phyloP scores from a whole-genome alignment of 2,113 vertebrate species.

The Centropus unirufus region DNA sequence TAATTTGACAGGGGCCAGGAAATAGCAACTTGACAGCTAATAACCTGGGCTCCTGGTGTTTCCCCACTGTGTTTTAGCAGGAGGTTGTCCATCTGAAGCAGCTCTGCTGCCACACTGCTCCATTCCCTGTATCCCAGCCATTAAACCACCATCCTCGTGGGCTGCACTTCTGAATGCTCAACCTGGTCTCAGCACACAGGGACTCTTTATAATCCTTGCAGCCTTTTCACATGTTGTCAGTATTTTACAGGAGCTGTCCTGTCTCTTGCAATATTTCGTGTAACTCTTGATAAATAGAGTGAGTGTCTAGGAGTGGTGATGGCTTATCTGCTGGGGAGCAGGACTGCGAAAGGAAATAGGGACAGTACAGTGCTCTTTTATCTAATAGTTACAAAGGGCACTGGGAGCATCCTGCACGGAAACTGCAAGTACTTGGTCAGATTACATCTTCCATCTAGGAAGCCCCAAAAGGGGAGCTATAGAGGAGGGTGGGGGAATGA shows the following conservation, averaged over 20 bases:
- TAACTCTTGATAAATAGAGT: background rate
- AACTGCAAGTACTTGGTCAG: background rate
- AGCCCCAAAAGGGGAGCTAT: background rate
- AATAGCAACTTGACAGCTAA: background rate
- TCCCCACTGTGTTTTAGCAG: background rate
- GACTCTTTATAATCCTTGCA: background rate
- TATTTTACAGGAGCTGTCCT: background rate
- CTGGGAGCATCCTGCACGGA: background rate
- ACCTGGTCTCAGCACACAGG: background rate
- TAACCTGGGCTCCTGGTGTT: background rate
- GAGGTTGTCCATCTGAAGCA: background rate
- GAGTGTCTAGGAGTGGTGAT: background rate
- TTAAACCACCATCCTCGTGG: background rate
- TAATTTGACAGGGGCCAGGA: background rate
- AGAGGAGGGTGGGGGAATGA: background rate
- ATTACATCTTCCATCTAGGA: background rate
- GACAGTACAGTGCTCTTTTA: background rate
- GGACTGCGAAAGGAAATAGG: background rate
- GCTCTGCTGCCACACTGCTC: background rate
- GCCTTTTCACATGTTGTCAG: background rate
- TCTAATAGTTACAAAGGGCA: background rate
- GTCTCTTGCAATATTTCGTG: background rate
- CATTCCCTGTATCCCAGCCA: fast-evolving
- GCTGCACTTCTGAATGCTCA: background rate
- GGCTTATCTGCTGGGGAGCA: background rate